These are phyloP conservation scores for Pagetopsis macropterus DNA, from an alignment of 2,797 vertebrate species.

Conservation along the genomic window DNA sequence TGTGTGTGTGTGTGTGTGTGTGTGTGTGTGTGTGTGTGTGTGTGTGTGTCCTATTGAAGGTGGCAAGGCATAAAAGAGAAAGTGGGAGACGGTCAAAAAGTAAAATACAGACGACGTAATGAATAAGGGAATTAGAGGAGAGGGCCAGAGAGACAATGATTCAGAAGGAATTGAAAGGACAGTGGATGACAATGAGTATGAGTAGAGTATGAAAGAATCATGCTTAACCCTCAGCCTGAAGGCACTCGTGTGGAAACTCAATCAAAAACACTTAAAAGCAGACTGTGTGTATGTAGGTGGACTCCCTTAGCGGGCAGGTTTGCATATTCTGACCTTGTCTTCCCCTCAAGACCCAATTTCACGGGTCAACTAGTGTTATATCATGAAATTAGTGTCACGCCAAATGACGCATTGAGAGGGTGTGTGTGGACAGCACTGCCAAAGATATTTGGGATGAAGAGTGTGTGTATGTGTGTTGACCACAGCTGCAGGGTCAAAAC, in stretches of 20 bases:
- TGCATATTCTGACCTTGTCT: conserved; percentile 27
- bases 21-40: not conserved
- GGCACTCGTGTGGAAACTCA: conserved; percentile 2
- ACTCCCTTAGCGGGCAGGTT: not conserved
- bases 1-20: conserved; percentile 2
- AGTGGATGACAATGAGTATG: conserved; percentile 19
- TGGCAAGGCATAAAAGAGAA: conserved; percentile 41
- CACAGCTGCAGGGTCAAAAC: conserved; percentile 63
- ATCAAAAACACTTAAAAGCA: not conserved
- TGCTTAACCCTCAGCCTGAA: conserved; percentile 23
- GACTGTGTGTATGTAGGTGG: conserved; percentile 28
- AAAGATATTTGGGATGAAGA: conserved; percentile 73
- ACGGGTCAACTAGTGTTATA: conserved; percentile 35
- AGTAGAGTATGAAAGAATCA: conserved; percentile 31
- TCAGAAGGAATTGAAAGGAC: conserved; percentile 14
- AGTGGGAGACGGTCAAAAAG: conserved; percentile 26
- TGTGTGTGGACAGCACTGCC: conserved; percentile 59
- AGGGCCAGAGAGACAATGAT: not conserved
- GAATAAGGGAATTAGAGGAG: conserved; percentile 28
- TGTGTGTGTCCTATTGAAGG: conserved; percentile 52
- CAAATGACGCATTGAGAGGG: conserved; percentile 40
- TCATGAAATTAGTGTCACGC: conserved; percentile 52
- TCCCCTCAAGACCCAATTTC: conserved; percentile 38
- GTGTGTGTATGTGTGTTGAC: conserved; percentile 43
- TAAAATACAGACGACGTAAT: conserved; percentile 27